Conservation (phyloP, 2,797 vertebrate species). For the Spinus pinus region DNA sequence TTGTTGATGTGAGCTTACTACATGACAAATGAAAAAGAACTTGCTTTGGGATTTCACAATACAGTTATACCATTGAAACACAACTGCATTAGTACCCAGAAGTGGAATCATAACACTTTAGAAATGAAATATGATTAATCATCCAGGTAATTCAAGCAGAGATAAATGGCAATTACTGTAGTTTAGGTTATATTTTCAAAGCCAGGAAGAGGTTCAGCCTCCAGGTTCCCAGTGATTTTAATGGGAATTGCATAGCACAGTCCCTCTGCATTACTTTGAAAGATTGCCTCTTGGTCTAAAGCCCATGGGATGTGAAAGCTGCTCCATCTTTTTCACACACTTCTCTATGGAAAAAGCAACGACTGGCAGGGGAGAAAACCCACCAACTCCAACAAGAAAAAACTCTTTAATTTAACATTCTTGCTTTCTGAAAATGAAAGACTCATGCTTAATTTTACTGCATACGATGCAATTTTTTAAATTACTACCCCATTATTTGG, state of each 20-base stretch:
- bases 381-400: neutral
- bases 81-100: neutral
- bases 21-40: neutral
- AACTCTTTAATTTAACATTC: neutral
- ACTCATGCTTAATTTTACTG: neutral
- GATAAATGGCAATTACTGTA: neutral
- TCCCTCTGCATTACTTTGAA: neutral
- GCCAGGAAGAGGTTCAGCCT: neutral
- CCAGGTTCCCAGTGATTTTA: neutral
- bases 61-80: neutral
- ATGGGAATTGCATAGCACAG: neutral
- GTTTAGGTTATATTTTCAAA: neutral
- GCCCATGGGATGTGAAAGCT: neutral
- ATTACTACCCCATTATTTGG: neutral
- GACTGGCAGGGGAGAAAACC: neutral
- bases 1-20: slow-evolving; percentile 1
- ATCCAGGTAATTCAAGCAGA: neutral
- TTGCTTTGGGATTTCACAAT: neutral
- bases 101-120: neutral
- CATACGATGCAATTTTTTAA: neutral
- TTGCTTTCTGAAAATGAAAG: neutral
- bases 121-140: neutral
- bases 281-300: neutral
- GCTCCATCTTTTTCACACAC: neutral
- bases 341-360: neutral